A percentile compares a stretch with the other conserved stretches of the same genome.
Evolutionary conservation across 2,888 invertebrate genomes (phyloP).

Genomic region (Mactromeris polynyma): DNA sequence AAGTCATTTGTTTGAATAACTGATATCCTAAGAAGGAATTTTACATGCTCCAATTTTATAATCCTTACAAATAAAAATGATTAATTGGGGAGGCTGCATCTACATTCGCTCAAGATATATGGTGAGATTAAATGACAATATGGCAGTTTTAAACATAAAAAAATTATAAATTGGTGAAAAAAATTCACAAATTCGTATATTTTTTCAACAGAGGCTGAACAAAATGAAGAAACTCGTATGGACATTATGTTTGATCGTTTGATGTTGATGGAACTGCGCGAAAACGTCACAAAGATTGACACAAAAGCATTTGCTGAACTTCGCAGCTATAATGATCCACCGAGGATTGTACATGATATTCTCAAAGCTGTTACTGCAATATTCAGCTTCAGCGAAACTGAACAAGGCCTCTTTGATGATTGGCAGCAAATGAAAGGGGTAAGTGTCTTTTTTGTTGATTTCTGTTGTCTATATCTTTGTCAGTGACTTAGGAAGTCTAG

Average conservation of each 20-base stretch:
- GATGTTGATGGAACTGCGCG: slow-evolving; percentile 86
- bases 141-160: too few species aligned
- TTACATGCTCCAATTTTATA: too few species aligned
- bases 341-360: slow-evolving; percentile 83
- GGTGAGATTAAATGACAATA: too few species aligned
- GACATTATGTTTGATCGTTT: slow-evolving; percentile 87
- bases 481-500: too few species aligned
- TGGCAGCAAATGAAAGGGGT: slow-evolving; percentile 85
- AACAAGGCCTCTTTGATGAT: slow-evolving; percentile 83
- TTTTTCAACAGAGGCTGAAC: slow-evolving; percentile 82
- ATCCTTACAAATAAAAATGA: too few species aligned
- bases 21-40: too few species aligned
- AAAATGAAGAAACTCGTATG: slow-evolving; percentile 82
- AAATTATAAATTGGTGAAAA: too few species aligned
- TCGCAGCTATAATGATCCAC: slow-evolving; percentile 85
- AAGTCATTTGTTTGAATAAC: too few species aligned
- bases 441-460: slow-evolving; percentile 44
- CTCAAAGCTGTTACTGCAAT: slow-evolving; percentile 84
- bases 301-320: slow-evolving; percentile 85
- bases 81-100: too few species aligned
- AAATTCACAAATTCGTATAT: background rate
- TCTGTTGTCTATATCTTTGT: too few species aligned
- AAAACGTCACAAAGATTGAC: slow-evolving; percentile 85
- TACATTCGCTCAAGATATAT: too few species aligned
- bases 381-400: slow-evolving; percentile 82